Conservation (phyloP, 2,113 vertebrate species). For the Peucedramus taeniatus region DNA sequence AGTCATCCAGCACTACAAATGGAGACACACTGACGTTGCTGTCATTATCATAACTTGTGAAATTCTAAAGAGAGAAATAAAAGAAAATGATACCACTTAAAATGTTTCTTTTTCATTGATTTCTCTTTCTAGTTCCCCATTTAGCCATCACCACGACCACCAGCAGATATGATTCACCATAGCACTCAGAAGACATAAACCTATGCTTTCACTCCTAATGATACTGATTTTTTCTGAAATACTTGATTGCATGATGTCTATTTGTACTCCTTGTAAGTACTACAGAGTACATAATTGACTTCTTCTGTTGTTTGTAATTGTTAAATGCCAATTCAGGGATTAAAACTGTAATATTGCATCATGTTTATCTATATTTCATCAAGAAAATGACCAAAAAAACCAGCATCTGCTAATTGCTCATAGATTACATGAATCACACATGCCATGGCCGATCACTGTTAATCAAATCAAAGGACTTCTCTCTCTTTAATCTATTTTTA, state of each 20-base stretch:
- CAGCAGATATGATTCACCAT: background rate
- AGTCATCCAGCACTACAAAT: constrained; percentile 67
- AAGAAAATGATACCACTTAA: background rate
- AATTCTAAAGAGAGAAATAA: constrained; percentile 66
- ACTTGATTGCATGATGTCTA: background rate
- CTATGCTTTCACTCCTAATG: background rate
- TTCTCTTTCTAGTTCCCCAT: background rate
- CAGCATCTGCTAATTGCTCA: background rate
- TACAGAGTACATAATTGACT: background rate
- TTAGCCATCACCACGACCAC: background rate
- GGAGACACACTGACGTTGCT: constrained; percentile 21
- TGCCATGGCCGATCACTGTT: background rate
- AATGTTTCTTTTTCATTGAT: background rate
- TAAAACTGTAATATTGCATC: background rate
- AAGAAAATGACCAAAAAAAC: background rate
- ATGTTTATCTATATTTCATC: background rate
- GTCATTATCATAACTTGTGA: constrained; percentile 60
- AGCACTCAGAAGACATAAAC: background rate
- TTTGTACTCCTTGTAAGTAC: background rate
- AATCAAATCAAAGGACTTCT: background rate
- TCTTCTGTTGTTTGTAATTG: background rate
- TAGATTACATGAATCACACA: background rate
- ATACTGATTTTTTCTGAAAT: background rate
- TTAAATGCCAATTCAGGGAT: background rate
- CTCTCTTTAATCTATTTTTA: background rate